Evolutionary conservation across 1,140 invertebrate species (phyloP), one percentile per base, ranked within the genome.

Genomic region (Panulirus ornatus): DNA sequence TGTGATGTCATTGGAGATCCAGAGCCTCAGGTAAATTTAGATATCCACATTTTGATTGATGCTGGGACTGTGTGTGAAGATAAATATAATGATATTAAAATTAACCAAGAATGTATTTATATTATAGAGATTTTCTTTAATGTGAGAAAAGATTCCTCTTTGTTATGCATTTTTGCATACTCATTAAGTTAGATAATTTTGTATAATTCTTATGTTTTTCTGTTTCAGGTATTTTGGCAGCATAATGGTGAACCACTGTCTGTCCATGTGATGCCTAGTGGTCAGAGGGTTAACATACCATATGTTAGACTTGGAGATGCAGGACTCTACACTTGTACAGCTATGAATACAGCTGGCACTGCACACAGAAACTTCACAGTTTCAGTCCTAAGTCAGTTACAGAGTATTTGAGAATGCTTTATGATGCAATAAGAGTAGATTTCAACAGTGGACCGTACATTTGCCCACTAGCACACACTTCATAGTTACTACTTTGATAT

Each of bases 291-390:
- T 6, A 27, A 73, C 19, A 78, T 86, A 22, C 27, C 71, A 14
- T 27, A 44, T 19, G 91, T 89, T 5, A 58, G 40, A 0, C 22
- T 82, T 22, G 34, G 70, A 5, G 82, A 93, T 58, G 85, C 75
- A 30, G 92, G 92, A 8, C 84, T 84, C 51, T 93, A 93, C 58
- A 92, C 91, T n/a, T 93, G 92, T 82, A 86, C 90, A 34, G 92
- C 92, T 34, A 84, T 83, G 1, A 93, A 93, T 76, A 40, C 89
- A 75, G 92, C 91, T 66, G 92, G 92, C 16, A 92, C 86, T 1
- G 85, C 81, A 34, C 88, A 92, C 27, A 92, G 90, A 76, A 91
- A 92, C 76, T 92, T 92, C 86, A 51, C 34, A 0, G 42, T 92
- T 22, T 86, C 92, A 51, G 91, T 92, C 1, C 78, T 90, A 19